Evolutionary conservation across 2,113 vertebrate species (phyloP), one percentile per base, ranked within the genome.

Genomic region (Apistogramma diplotaenia): DNA sequence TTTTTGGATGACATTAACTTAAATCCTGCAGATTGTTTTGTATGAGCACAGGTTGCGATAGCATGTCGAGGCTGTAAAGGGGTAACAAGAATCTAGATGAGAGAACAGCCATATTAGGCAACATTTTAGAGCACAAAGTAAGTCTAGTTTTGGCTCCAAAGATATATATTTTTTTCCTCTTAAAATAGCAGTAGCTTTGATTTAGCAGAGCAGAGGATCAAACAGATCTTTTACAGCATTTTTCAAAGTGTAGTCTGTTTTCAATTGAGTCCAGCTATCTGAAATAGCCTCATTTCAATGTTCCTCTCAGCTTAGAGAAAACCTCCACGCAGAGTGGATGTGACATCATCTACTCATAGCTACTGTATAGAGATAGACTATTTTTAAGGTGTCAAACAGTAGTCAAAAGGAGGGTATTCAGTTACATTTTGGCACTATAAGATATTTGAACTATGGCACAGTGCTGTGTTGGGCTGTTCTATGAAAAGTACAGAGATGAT

Each of bases 91-190:
- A 49, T 53, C 61, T 9, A 51, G 57, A 82, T 61, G 49, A 79
- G 33, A 82, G 54, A 60, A 57, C 6, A 58, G 55, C 83, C 84
- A 82, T 87, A 89, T 83, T 76, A 86, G 83, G 87, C 29, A 79
- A 60, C 35, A 43, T 35, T 59, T 6, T 29, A 21, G 43, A 76
- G 78, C 40, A 77, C 65, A 80, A 59, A 86, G 79, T 74, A 16
- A 40, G 55, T 86, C 78, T 73, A 43, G 75, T 81, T 78, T 78
- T 83, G 59, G 79, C 82, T 80, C 21, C 6, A 33, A 40, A 73
- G 3, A 59, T 74, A 18, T 60, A 6, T 31, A n/a, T 7, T 35
- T 21, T 67, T 60, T 13, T 49, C 46, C 65, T 82, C 73, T 76
- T 85, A 49, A 85, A 83, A 85, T 76, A 85, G 62, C 51, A 76